phyloP scores from a whole-genome alignment of 2,797 vertebrate genomes.

The Synaphobranchus kaupii region DNA sequence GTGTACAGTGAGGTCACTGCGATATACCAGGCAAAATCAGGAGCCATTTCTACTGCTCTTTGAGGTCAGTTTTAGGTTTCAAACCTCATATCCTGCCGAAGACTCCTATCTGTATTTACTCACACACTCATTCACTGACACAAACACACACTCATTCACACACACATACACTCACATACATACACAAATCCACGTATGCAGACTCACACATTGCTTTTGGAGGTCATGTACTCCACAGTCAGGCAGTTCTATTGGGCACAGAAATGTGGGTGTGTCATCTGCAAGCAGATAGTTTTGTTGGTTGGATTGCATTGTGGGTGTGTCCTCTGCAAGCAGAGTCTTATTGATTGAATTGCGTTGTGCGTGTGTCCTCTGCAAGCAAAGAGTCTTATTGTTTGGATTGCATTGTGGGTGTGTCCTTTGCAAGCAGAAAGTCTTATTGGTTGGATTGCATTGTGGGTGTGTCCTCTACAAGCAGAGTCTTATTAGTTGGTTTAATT shows the following conservation, averaged over 20 bases:
- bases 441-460: neutral
- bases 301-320: neutral
- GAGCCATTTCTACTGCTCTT: neutral
- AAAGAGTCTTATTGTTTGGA: neutral
- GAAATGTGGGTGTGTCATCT: neutral
- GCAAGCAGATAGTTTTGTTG: neutral
- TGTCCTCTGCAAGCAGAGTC: conserved; percentile 73
- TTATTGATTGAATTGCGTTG: neutral
- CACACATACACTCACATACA: neutral
- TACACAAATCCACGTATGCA: neutral
- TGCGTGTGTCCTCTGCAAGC: neutral
- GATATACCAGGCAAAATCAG: neutral
- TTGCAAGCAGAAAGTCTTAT: conserved; percentile 82
- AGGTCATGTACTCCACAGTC: too few species aligned
- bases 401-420: conserved; percentile 23
- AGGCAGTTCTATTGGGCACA: neutral
- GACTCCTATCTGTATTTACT: neutral
- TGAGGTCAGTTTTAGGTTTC: neutral
- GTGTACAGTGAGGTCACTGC: neutral
- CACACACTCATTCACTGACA: neutral
- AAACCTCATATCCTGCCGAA: neutral
- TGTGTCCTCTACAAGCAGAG: neutral
- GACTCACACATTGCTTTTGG: neutral
- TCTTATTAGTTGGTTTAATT: neutral
- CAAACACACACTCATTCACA: neutral